Percentiles rank a stretch among this genome's conserved stretches.
Conservation (phyloP, 2,113 vertebrate genomes). For the Benitochromis conjunctus region DNA sequence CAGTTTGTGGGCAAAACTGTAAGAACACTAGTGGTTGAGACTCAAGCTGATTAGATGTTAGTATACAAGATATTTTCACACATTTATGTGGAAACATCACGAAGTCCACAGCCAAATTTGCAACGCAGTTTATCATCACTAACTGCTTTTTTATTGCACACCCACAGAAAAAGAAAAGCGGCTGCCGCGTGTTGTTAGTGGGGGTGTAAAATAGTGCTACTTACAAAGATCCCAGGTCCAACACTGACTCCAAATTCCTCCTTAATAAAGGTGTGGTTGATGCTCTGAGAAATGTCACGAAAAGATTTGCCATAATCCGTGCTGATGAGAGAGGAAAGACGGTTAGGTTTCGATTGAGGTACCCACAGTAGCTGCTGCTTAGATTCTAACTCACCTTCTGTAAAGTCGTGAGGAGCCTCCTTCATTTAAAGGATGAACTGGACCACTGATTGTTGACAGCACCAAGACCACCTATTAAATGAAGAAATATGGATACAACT, state of each 20-base stretch:
- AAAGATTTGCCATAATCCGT: slow-evolving; percentile 80
- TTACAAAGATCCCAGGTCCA: slow-evolving; percentile 74
- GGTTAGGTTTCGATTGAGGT: neutral
- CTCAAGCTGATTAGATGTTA: neutral
- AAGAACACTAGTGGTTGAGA: neutral
- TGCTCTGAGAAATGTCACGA: slow-evolving; percentile 73
- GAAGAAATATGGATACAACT: neutral
- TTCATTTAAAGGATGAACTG: slow-evolving; percentile 57
- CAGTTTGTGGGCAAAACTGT: neutral
- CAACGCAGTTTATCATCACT: neutral
- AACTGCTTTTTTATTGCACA: neutral
- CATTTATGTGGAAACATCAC: neutral
- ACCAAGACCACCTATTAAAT: slow-evolving; percentile 72
- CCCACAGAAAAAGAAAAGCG: neutral
- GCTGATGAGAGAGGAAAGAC: slow-evolving; percentile 41
- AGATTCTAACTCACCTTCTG: slow-evolving; percentile 63
- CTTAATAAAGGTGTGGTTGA: slow-evolving; percentile 76
- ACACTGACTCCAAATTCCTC: slow-evolving; percentile 78
- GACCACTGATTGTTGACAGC: slow-evolving; percentile 72
- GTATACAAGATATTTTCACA: neutral
- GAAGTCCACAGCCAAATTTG: neutral
- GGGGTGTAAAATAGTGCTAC: neutral
- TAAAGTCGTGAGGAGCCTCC: slow-evolving; percentile 74
- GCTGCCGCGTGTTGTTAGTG: neutral
- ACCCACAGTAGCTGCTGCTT: neutral